phyloP scores from a whole-genome alignment of 1,140 invertebrate genomes.

The Eurosta solidaginis region DNA sequence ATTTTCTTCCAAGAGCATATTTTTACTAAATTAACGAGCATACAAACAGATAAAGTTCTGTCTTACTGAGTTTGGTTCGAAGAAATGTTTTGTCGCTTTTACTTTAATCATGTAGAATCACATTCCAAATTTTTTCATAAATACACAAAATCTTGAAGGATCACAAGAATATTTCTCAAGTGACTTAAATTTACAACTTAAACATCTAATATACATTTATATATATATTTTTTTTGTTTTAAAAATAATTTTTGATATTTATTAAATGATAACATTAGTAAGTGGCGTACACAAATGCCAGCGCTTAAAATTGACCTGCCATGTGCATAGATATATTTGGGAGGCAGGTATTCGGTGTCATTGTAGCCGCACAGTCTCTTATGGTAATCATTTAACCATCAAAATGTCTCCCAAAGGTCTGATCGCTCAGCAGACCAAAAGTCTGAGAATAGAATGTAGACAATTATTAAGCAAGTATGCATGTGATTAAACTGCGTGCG shows the following conservation, averaged over 20 bases:
- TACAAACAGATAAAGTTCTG: not conserved
- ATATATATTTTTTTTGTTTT: too few species aligned
- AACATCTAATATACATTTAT: not conserved
- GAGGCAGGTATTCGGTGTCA: not conserved
- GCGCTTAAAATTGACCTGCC: not conserved
- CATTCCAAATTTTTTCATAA: not conserved
- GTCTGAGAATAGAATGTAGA: not conserved
- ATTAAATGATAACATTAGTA: not conserved
- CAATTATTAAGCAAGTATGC: not conserved
- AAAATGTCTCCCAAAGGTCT: conserved; percentile 34
- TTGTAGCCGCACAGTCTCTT: conserved; percentile 19
- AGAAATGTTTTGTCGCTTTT: not conserved
- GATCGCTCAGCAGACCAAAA: conserved; percentile 22
- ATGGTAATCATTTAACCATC: conserved; percentile 17
- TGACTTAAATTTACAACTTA: not conserved
- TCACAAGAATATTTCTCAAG: not conserved
- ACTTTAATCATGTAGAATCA: not conserved
- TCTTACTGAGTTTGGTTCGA: not conserved
- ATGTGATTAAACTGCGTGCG: too few species aligned
- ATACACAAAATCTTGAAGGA: not conserved
- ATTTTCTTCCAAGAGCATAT: not conserved
- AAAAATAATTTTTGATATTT: conserved; percentile 6
- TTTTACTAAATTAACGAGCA: not conserved
- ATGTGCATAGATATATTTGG: not conserved
- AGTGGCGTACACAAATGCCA: not conserved